Evolutionary conservation across 1,140 invertebrate genomes (phyloP), one percentile per base, ranked within the genome.

Genomic region (Ips nitidus): DNA sequence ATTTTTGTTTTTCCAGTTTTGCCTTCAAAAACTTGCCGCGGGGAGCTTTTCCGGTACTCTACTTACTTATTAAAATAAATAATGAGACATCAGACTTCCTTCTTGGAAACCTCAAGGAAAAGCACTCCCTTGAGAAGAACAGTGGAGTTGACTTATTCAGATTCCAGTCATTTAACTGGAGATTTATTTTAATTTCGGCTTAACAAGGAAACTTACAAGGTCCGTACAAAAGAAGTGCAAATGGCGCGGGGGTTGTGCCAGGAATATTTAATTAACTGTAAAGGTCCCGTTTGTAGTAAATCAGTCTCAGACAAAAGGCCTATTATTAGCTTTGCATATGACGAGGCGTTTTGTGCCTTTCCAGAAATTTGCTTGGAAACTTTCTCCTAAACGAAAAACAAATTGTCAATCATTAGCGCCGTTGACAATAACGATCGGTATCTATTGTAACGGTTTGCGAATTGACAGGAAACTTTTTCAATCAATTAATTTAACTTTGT

Each of bases 401-500:
- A 38, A 55, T 55, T 55, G 3, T 8, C 22, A 55, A 55, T 55
- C 5, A 55, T 55, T 55, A 37, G 52, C 8, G 4, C n/a, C 5
- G 37, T 5, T 6, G 37, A 55, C 52, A 55, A 38, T 55, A 36
- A 55, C 8, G 52, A n/a, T 55, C 52, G 52, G 52, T 55, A 55
- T 55, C 52, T 55, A 22, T 55, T 55, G n/a, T 55, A n/a, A 37
- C 52, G 52, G 7, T 55, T 55, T 55, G 52, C 37, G 37, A 55
- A 55, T 55, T 55, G 52, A 41, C 52, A 52, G n/a, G 41, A 67
- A 71, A 71, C 66, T 71, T 71, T 71, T 69, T 63, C 66, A 71
- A 71, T 71, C 70, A 69, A 71, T 71, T 57, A 53, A 68, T 63
- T 71, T 69, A 68, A 69, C 66, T 71, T 69, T 60, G 41, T 50